Evolutionary conservation across 2,113 vertebrate species (phyloP).

Genomic region (Anarrhichthys ocellatus): DNA sequence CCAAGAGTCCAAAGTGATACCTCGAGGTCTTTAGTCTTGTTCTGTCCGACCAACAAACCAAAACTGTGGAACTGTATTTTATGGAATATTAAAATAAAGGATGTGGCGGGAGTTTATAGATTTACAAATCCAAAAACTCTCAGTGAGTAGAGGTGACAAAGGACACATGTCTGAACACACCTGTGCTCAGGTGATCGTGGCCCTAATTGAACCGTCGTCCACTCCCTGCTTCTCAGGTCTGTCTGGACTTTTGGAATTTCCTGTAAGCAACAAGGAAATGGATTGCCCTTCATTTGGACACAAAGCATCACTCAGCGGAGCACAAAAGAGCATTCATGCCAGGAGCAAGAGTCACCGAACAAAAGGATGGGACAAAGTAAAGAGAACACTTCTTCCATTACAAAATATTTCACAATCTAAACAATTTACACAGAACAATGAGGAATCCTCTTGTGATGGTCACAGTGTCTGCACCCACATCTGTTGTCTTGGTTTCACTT

Average conservation of each 20-base stretch:
- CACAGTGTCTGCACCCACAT: not conserved
- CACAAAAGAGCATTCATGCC: constrained; percentile 11
- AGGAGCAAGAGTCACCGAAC: not conserved
- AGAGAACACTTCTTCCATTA: constrained; percentile 21
- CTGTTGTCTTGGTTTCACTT: not conserved
- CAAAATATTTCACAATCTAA: constrained; percentile 14
- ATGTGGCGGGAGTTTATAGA: no score
- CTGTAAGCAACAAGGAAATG: constrained; percentile 22
- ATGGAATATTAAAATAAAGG: not conserved
- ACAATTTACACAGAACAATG: constrained; percentile 16
- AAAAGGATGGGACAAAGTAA: not conserved
- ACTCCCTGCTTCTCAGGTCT: not conserved
- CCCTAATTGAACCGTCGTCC: no score
- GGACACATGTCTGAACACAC: not conserved
- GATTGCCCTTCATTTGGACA: not conserved
- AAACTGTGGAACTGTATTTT: not conserved
- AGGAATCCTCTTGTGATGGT: constrained; percentile 25
- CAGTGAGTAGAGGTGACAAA: not conserved
- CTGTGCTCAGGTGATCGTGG: not conserved
- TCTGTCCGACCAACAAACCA: not conserved
- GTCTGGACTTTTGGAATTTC: constrained; percentile 31
- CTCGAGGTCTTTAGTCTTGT: not conserved
- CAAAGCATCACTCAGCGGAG: not conserved
- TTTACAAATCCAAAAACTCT: not conserved
- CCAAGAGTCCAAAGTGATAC: not conserved